A percentile compares a stretch with the other conserved stretches of the same genome.
Evolutionary conservation across 2,888 invertebrate genomes (phyloP).

Genomic region (Agriopis marginaria): DNA sequence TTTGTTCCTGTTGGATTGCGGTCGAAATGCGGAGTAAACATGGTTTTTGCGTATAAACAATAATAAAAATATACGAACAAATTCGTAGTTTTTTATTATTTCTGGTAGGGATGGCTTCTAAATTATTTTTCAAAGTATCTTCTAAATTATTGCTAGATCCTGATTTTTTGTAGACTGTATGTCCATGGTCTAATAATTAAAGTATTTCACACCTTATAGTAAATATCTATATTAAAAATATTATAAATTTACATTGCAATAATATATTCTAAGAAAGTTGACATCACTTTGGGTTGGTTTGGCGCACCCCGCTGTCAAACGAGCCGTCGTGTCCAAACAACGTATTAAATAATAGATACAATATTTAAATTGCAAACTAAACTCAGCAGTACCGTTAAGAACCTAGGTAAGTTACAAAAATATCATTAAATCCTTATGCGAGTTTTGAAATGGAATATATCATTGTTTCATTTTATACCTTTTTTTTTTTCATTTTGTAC

Average conservation of each 20-base stretch:
- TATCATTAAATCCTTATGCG: no score
- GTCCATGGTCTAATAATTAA: neutral
- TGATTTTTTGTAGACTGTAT: neutral
- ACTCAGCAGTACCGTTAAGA: constrained; percentile 6
- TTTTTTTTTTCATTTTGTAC: no score
- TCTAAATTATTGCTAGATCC: no score
- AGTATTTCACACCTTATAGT: constrained; percentile 14
- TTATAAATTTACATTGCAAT: constrained; percentile 24
- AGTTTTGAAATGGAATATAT: no score
- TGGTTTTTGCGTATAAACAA: no score
- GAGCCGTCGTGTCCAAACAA: constrained; percentile 11
- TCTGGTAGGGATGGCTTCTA: neutral
- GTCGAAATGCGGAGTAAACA: no score
- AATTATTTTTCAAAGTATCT: neutral
- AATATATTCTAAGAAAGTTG: constrained; percentile 33
- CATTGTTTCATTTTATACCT: no score
- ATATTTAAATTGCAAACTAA: constrained; percentile 29
- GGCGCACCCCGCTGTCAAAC: constrained; percentile 31
- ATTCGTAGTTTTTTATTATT: neutral
- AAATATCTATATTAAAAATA: constrained; percentile 15
- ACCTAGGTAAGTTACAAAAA: neutral
- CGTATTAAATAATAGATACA: constrained; percentile 3
- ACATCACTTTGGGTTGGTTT: constrained; percentile 17
- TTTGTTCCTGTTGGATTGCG: no score
- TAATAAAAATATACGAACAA: no score